Percentiles rank a stretch among this genome's conserved stretches.
phyloP scores from a whole-genome alignment of 2,888 invertebrate genomes.

The Perdita meconis region DNA sequence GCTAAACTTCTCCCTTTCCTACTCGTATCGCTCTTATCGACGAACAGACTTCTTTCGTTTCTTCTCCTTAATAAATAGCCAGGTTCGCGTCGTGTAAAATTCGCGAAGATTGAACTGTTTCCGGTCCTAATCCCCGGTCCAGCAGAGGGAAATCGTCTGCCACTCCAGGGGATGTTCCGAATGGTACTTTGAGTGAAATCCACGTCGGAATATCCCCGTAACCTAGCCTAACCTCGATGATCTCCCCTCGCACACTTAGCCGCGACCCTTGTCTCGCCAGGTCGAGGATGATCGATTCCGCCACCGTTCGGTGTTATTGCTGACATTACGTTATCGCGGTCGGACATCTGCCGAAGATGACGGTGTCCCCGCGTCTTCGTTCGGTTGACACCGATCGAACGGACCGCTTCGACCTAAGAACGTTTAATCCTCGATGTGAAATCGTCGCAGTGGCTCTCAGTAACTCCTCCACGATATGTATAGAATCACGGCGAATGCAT shows the following conservation, averaged over 20 bases:
- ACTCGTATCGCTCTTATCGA: not conserved
- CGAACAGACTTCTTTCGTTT: not conserved
- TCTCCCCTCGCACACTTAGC: constrained; percentile 18
- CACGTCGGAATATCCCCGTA: constrained; percentile 43
- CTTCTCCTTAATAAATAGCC: constrained; percentile 27
- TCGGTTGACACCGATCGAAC: constrained; percentile 23
- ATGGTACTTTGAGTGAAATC: constrained; percentile 50
- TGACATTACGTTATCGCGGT: constrained; percentile 69
- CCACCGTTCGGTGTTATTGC: constrained; percentile 66
- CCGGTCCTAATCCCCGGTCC: constrained; percentile 4
- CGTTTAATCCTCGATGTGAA: constrained; percentile 1
- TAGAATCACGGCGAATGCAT: not conserved
- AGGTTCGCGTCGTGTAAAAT: constrained; percentile 5
- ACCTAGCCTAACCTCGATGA: constrained; percentile 38
- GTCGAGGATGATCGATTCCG: constrained; percentile 71
- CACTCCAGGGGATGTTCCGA: constrained; percentile 41
- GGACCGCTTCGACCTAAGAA: not conserved
- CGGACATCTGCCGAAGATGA: constrained; percentile 62
- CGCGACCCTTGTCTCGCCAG: constrained; percentile 54
- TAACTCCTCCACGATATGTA: too few relatives aligned
- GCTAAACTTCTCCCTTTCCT: not conserved
- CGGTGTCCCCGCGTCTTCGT: not conserved
- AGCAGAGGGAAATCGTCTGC: constrained; percentile 30
- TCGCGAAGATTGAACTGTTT: constrained; percentile 27
- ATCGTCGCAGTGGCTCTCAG: not conserved